Evolutionary conservation across 2,113 vertebrate species (phyloP).

Genomic region (Syrrhaptes paradoxus): DNA sequence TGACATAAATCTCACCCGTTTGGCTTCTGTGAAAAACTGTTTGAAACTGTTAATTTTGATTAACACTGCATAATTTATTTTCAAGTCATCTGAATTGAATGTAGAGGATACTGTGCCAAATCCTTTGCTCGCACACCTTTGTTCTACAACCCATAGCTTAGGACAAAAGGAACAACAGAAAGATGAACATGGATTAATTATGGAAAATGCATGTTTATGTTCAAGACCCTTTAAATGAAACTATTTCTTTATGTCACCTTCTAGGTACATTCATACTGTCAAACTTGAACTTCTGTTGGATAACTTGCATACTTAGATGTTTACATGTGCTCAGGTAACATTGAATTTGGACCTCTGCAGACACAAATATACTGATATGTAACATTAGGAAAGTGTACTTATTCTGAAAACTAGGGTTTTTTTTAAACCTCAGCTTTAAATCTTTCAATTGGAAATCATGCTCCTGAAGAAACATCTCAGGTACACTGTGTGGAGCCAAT

Average conservation of each 20-base stretch:
- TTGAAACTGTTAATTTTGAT: constrained; percentile 51
- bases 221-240: neutral
- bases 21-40: constrained; percentile 23
- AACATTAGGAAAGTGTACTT: neutral
- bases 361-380: neutral
- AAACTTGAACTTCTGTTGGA: neutral
- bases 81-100: neutral
- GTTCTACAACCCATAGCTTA: neutral
- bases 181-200: neutral
- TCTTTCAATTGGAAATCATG: neutral
- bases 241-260: rapidly evolving
- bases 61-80: constrained; percentile 45
- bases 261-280: rapidly evolving
- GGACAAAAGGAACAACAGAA: neutral
- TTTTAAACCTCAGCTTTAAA: neutral
- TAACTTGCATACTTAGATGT: neutral
- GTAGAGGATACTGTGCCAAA: neutral
- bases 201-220: neutral
- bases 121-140: neutral
- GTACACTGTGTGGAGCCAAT: neutral
- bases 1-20: neutral
- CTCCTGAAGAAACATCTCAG: neutral
- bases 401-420: neutral
- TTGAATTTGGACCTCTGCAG: neutral
- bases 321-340: neutral